Conservation (phyloP, 2,113 vertebrate genomes). For the Tachycineta bicolor region DNA sequence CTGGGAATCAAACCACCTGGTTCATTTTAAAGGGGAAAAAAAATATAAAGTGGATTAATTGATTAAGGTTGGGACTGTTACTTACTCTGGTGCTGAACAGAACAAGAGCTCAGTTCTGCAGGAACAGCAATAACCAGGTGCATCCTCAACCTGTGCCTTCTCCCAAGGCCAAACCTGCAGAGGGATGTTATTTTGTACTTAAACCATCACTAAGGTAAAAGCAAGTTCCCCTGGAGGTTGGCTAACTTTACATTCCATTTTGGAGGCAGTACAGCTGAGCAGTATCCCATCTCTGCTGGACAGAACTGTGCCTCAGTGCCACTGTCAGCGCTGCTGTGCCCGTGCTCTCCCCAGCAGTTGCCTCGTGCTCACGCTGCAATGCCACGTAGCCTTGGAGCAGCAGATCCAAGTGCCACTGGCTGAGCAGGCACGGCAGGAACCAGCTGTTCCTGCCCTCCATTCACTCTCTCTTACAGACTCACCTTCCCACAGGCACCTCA, state of each 20-base stretch:
- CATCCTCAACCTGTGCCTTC: background rate
- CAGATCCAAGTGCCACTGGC: accelerated
- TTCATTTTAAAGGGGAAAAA: background rate
- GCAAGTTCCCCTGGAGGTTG: background rate
- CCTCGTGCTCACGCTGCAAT: accelerated
- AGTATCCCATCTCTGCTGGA: no score
- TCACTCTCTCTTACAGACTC: accelerated
- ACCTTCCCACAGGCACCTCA: background rate
- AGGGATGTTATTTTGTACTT: background rate
- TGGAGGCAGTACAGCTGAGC: background rate
- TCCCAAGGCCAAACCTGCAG: background rate
- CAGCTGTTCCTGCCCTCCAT: background rate
- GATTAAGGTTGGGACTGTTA: background rate
- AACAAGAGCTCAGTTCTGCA: background rate
- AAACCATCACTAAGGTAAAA: background rate
- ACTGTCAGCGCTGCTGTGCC: accelerated
- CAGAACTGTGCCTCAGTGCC: background rate
- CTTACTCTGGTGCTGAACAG: background rate
- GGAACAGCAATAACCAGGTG: background rate
- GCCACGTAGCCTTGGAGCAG: accelerated
- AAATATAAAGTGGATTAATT: background rate
- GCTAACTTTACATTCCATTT: background rate
- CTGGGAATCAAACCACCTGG: conserved; percentile 13
- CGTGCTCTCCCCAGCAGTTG: accelerated
- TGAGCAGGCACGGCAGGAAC: accelerated